Base-by-base conservation (phyloP, 2,797 vertebrate genomes). In the Characodon lateralis region DNA sequence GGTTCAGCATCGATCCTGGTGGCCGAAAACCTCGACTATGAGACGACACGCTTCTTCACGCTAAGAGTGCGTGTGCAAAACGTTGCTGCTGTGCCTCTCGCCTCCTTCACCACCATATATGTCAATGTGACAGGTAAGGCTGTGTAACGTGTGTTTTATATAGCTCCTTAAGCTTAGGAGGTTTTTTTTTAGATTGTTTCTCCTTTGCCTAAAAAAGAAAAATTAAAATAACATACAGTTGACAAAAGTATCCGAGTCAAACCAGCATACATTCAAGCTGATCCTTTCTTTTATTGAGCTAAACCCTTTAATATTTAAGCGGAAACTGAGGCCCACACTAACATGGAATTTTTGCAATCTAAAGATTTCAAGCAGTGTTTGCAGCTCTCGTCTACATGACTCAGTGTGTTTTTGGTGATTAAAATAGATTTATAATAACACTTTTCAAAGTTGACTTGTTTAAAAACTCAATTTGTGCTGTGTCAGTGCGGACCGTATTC, bases 11-110 rank as follows among this genome's bases (percentile, higher is more conserved):
- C 96, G 71, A 95, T 98, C 87, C 92, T 97, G 85, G 95, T 98
- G 72, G 96, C 97, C 0, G 97, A 98, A 88, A 96, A 96, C 41
- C 95, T 97, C 82, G 97, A 98, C 93, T 97, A 95, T 69, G 97
- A 98, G 94, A 94, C 90, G 0, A 97, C 96, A 0, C 90, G 89
- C 39, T 96, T 96, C 89, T 97, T 97, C 88, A 95, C 92, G 2
- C 93, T 98, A 55, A 90, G 95, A 53, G 95, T 97, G 48, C 94
- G 95, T 5, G 97, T 96, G n/a, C 97, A 97, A 93, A 97, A 97
- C 0, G 95, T 96, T 20, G 97, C 96, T 0, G 94, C 95, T 2
- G 95, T 96, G 43, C 96, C 96, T 2, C 93, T 97, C 16, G 97
- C 97, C 39, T 97, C 97, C 18, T 97, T 98, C 88, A 93, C 95